Conservation (phyloP, 1,140 invertebrate genomes). For the Zelostemma sp. region DNA sequence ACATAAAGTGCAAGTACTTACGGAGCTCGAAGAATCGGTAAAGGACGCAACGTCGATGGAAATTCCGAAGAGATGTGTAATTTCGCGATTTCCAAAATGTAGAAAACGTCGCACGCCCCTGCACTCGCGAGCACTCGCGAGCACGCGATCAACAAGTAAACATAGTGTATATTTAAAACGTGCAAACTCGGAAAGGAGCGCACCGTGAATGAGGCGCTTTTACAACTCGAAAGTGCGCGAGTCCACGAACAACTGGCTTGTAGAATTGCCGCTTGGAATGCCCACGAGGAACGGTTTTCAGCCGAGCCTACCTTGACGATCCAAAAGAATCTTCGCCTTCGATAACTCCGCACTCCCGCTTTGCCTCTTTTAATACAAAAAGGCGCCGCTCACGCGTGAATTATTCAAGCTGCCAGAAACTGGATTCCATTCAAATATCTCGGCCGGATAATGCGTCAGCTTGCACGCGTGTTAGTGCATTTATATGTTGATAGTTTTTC, state of each 20-base stretch:
- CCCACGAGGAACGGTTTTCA: slow-evolving; percentile 61
- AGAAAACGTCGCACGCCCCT: no score
- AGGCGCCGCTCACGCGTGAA: slow-evolving; percentile 14
- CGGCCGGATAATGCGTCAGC: slow-evolving; percentile 19
- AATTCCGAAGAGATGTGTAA: not conserved
- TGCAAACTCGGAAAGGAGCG: slow-evolving; percentile 1
- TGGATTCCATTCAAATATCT: slow-evolving; percentile 32
- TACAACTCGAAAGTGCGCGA: slow-evolving; percentile 28
- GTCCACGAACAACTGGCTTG: slow-evolving; percentile 51
- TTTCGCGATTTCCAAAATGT: no score
- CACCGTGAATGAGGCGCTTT: slow-evolving; percentile 8
- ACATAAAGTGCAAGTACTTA: not conserved
- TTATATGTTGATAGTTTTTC: not conserved
- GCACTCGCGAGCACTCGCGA: not conserved
- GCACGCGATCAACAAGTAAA: not conserved
- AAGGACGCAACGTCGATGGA: not conserved
- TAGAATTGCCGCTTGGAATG: slow-evolving; percentile 64
- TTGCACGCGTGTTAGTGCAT: not conserved
- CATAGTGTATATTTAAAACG: not conserved
- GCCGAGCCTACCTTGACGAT: slow-evolving; percentile 57
- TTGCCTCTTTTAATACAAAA: slow-evolving; percentile 19
- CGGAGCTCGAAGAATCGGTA: not conserved
- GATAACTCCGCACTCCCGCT: slow-evolving; percentile 46
- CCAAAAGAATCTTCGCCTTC: slow-evolving; percentile 55
- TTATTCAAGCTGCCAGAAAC: slow-evolving; percentile 20